phyloP scores from a whole-genome alignment of 30 jellyfish, hydroid and myxozoan species.

The Pseudorhiza aurosa region DNA sequence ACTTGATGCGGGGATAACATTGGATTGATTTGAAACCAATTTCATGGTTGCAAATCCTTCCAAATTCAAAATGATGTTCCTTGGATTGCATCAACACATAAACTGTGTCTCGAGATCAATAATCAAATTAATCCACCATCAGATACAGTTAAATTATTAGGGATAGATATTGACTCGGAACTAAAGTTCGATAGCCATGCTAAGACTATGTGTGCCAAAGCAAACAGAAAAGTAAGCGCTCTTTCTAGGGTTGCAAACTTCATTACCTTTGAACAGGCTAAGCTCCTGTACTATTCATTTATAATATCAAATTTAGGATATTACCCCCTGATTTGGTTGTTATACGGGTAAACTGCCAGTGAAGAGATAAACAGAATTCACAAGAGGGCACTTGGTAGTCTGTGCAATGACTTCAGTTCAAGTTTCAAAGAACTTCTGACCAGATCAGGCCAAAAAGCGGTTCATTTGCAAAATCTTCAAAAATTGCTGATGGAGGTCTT shows the following conservation, averaged over 20 bases:
- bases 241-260: not conserved
- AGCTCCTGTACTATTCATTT: not conserved
- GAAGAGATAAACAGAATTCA: slow-evolving; percentile 30
- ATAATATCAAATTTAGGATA: not conserved
- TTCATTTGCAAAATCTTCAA: not conserved
- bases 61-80: slow-evolving; percentile 5
- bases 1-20: not conserved
- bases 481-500: not conserved
- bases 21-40: not conserved
- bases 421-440: slow-evolving; percentile 24
- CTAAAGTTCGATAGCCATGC: no score
- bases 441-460: slow-evolving; percentile 18
- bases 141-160: slow-evolving; percentile 3
- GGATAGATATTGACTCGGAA: slow-evolving; percentile 2
- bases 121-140: not conserved
- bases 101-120: slow-evolving; percentile 13
- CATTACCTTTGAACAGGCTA: slow-evolving; percentile 7
- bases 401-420: slow-evolving; percentile 22
- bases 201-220: not conserved
- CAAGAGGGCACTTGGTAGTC: slow-evolving; percentile 21
- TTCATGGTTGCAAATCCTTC: not conserved
- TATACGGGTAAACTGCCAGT: slow-evolving; percentile 9
- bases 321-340: slow-evolving; percentile 24
- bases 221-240: not conserved
- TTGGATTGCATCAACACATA: not conserved